Conservation (phyloP, 1,140 invertebrate species). For the Dufourea novaeangliae region DNA sequence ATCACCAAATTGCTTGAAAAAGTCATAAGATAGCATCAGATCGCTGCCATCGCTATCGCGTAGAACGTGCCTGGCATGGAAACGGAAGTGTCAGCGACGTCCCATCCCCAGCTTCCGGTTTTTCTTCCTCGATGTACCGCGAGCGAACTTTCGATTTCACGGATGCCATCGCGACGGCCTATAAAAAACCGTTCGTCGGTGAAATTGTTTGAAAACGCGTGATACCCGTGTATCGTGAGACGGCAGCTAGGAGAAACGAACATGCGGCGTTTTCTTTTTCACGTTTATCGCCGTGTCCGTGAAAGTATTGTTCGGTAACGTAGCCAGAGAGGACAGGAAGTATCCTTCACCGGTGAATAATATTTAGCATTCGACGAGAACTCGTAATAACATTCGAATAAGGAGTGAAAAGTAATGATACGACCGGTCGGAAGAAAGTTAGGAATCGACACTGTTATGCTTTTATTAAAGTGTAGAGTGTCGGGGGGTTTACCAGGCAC, state of each 20-base stretch:
- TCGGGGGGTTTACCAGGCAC: no score
- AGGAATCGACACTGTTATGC: no score
- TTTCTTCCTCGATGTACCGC: constrained; percentile 21
- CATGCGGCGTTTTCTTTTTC: not conserved
- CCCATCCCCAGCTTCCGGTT: constrained; percentile 46
- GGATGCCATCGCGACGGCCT: not conserved
- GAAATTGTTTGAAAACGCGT: not conserved
- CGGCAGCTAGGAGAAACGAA: not conserved
- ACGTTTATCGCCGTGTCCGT: not conserved
- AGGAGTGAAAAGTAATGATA: no score
- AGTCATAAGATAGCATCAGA: no score
- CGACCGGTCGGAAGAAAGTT: no score
- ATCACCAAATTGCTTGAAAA: no score
- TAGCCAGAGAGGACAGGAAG: not conserved
- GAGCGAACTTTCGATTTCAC: constrained; percentile 13
- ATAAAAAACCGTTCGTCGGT: not conserved
- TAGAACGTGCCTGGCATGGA: constrained; percentile 21
- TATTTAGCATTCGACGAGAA: no score
- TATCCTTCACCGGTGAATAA: no score
- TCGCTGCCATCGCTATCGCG: constrained; percentile 20
- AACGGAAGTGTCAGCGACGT: constrained; percentile 49
- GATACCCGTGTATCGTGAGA: not conserved
- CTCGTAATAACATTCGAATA: no score
- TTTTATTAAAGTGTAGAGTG: no score
- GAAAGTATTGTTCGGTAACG: not conserved